These are phyloP conservation scores for Eupithecia exiguata DNA, from an alignment of 2,888 invertebrate species.

Conservation along the genomic window DNA sequence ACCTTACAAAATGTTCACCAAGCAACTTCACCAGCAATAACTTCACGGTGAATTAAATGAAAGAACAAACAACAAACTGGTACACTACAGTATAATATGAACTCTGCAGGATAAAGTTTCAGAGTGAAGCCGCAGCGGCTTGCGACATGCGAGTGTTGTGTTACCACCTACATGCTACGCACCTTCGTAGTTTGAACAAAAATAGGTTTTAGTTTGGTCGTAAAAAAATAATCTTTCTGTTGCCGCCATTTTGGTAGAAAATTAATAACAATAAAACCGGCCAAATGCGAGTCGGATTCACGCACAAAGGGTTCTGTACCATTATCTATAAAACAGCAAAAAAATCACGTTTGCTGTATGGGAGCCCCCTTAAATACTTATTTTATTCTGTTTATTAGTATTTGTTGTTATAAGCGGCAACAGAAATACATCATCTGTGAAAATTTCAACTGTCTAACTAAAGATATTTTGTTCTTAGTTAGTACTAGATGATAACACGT, in stretches of 20 bases:
- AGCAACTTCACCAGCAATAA: neutral
- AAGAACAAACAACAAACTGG: neutral
- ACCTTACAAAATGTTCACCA: neutral
- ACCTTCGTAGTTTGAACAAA: neutral
- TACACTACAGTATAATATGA: neutral
- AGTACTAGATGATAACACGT: too few relatives aligned
- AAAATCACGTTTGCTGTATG: too few relatives aligned
- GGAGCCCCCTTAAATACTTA: too few relatives aligned
- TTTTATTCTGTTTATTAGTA: too few relatives aligned
- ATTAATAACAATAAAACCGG: too few relatives aligned
- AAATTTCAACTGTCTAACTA: too few relatives aligned
- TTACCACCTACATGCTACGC: constrained; percentile 18
- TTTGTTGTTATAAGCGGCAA: too few relatives aligned
- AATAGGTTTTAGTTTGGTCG: neutral
- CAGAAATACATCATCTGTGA: too few relatives aligned
- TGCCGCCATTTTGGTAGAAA: neutral
- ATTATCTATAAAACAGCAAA: too few relatives aligned
- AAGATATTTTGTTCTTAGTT: too few relatives aligned
- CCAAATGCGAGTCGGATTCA: too few relatives aligned
- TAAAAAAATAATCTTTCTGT: neutral
- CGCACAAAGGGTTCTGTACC: too few relatives aligned
- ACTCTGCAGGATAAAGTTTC: constrained; percentile 31
- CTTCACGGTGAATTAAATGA: constrained; percentile 1
- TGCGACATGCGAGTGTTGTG: constrained; percentile 22
- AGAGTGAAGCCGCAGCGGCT: constrained; percentile 31